A percentile compares a stretch with the other conserved stretches of the same genome.
phyloP scores from a whole-genome alignment of 2,797 vertebrate genomes.

The Pantherophis vulpinus region DNA sequence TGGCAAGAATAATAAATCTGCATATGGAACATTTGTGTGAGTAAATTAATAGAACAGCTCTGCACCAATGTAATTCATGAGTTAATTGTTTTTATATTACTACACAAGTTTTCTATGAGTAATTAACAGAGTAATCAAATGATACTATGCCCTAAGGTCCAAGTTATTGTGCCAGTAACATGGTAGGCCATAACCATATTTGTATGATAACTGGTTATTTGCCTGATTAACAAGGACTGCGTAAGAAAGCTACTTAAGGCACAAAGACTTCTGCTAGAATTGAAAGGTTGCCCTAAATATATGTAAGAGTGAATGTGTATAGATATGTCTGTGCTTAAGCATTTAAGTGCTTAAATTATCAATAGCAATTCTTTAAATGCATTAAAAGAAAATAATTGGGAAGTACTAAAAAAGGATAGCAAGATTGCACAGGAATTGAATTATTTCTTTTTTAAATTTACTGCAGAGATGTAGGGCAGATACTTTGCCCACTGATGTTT shows the following conservation, averaged over 20 bases:
- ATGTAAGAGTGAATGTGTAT: too few species aligned
- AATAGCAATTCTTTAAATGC: neutral
- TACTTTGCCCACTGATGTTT: neutral
- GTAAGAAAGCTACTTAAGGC: neutral
- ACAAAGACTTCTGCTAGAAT: neutral
- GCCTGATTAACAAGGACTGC: neutral
- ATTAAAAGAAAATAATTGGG: neutral
- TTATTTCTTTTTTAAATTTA: neutral
- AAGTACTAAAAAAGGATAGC: neutral
- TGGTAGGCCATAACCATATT: neutral
- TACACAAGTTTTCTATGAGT: neutral
- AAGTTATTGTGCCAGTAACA: neutral
- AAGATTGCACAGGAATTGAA: neutral
- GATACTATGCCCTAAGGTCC: neutral
- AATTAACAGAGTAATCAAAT: neutral
- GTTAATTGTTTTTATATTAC: neutral
- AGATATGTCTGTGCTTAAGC: too few species aligned
- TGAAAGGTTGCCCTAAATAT: neutral
- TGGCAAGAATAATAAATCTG: neutral
- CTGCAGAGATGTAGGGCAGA: neutral
- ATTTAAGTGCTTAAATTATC: too few species aligned
- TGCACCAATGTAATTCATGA: neutral
- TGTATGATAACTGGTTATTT: neutral
- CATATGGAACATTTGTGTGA: neutral
- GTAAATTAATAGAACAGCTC: neutral